Evolutionary conservation across 2,888 invertebrate species (phyloP).

Genomic region (Eledone cirrhosa): DNA sequence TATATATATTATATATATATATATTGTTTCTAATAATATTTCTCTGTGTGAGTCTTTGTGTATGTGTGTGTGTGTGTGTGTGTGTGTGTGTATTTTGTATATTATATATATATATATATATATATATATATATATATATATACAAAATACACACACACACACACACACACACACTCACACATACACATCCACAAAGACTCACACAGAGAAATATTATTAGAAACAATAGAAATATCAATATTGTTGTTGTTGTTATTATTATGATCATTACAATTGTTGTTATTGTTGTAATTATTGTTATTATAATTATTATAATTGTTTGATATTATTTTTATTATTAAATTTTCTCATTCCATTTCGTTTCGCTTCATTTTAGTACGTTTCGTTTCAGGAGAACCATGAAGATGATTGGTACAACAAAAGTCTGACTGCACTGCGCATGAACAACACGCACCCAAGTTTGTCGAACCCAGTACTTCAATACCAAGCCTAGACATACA

Average conservation of each 20-base stretch:
- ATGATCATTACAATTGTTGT: no score
- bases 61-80: background rate
- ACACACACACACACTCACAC: no score
- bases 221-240: no score
- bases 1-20: background rate
- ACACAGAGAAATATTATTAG: no score
- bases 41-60: background rate
- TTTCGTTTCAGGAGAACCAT: slow-evolving; percentile 54
- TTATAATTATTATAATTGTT: no score
- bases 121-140: background rate
- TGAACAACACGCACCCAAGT: slow-evolving; percentile 94
- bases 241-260: background rate
- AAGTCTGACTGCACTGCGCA: slow-evolving; percentile 92
- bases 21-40: no score
- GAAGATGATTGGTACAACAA: slow-evolving; percentile 98
- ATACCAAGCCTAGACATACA: slow-evolving; percentile 76
- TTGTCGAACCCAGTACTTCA: slow-evolving; percentile 95
- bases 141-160: no score
- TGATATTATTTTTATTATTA: no score
- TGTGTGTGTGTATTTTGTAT: background rate
- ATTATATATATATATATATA: background rate
- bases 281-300: no score
- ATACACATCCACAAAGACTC: no score
- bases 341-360: no score
- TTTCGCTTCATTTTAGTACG: background rate